Evolutionary conservation across 2,888 invertebrate genomes (phyloP), one percentile per base, ranked within the genome.

Genomic region (Allolobophora icterica): DNA sequence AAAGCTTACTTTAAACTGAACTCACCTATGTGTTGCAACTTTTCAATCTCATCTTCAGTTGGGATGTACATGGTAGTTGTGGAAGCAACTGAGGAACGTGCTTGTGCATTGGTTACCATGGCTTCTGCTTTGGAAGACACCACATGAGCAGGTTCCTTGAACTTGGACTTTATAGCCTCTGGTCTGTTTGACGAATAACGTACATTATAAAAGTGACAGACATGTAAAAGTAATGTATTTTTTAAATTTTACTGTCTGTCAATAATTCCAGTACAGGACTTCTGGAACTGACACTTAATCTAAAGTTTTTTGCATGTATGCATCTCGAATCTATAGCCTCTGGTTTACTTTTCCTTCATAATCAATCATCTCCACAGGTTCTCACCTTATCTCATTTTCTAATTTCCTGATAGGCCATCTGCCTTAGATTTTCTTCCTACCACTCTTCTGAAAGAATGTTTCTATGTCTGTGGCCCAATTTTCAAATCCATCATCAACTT

Each of bases 1-100:
- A 71, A 71, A n/a, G n/a, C n/a, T 71, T n/a, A n/a, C 52, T 71
- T 30, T 71, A 71, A n/a, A 8, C 71, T n/a, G 71, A n/a, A 71
- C 38, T 87, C 15, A 35, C 87, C 87, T 17, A 87, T 87, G 38
- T 87, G 34, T 35, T 87, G 35, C 87, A 87, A 87, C 34, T 87
- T 5, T 87, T 87, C 87, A 87, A 87, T 87, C 87, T 87, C 87
- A 87, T 87, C 87, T 35, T 87, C 87, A 35, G 87, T 87, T 87
- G 87, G 87, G 38, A 87, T 87, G 87, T 87, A 87, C 87, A 87
- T 34, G 34, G 87, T 38, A 6, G 87, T 17, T 35, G 87, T 87
- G 34, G 87, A 87, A 34, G 87, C 71, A 71, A n/a, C 71, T n/a
- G 71, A 71, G n/a, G 71, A 71, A n/a, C 30, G 30, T n/a, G 6